Evolutionary conservation across 2,888 invertebrate genomes (phyloP).

Genomic region (Lasioglossum zephyrum): DNA sequence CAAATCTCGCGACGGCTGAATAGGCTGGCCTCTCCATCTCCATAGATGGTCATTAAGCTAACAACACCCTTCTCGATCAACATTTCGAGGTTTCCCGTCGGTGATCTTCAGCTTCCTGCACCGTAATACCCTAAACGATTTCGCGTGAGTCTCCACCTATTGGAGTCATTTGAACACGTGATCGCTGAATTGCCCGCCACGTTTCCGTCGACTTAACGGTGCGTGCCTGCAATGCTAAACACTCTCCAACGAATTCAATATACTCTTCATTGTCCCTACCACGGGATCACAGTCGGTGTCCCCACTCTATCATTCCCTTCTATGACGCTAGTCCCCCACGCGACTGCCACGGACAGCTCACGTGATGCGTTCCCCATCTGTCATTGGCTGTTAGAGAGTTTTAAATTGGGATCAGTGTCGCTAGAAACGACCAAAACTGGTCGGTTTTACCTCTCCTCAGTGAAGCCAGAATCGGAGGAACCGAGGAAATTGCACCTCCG

Average conservation of each 20-base stretch:
- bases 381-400: background rate
- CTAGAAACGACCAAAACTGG: no score
- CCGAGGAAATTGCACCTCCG: no score
- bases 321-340: no score
- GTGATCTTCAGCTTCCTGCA: slow-evolving; percentile 46
- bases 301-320: no score
- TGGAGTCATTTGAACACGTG: slow-evolving; percentile 29
- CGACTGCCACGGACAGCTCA: no score
- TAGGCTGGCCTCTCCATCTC: slow-evolving; percentile 24
- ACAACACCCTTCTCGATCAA: slow-evolving; percentile 36
- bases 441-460: no score
- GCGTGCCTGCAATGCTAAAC: slow-evolving; percentile 6
- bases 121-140: slow-evolving; percentile 10
- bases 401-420: background rate
- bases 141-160: slow-evolving; percentile 15
- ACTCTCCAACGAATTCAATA: background rate
- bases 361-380: no score
- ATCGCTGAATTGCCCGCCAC: background rate
- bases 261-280: background rate
- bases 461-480: no score
- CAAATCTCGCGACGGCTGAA: slow-evolving; percentile 43
- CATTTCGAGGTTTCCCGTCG: slow-evolving; percentile 55
- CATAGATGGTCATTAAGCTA: slow-evolving; percentile 32
- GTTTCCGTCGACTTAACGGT: slow-evolving; percentile 14
- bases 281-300: background rate